Percentiles rank a stretch among this genome's conserved stretches.
Conservation (phyloP, 2,113 vertebrate genomes). For the Urocolius indicus region DNA sequence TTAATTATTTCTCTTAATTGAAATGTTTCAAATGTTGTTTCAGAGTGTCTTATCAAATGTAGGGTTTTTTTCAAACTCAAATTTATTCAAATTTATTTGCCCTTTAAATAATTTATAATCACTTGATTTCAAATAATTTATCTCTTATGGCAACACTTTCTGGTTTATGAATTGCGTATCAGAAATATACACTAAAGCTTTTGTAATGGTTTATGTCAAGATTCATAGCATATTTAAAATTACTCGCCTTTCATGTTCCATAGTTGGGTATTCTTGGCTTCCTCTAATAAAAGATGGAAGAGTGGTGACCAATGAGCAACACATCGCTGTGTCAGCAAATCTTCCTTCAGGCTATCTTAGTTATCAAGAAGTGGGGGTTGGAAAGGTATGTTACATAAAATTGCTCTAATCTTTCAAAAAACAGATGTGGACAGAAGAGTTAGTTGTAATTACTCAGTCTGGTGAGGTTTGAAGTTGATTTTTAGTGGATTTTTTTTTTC, state of each 20-base stretch:
- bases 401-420: not conserved
- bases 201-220: not conserved
- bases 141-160: not conserved
- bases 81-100: too few species aligned
- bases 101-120: not conserved
- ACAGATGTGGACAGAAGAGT: not conserved
- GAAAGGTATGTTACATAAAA: constrained; percentile 82
- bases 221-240: not conserved
- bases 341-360: constrained; percentile 92
- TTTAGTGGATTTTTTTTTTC: not conserved
- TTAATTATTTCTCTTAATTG: not conserved
- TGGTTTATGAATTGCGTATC: not conserved
- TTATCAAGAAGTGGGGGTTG: constrained; percentile 84
- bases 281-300: constrained; percentile 94
- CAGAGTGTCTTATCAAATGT: not conserved
- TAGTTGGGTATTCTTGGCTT: constrained; percentile 97
- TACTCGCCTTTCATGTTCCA: constrained; percentile 6
- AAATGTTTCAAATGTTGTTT: not conserved
- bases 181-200: not conserved
- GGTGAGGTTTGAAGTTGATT: not conserved
- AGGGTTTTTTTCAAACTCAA: not conserved
- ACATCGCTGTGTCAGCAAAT: constrained; percentile 88
- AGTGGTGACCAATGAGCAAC: constrained; percentile 90
- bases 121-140: not conserved
- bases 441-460: not conserved